Evolutionary conservation across 1,140 invertebrate species (phyloP).

Genomic region (Lucilia cuprina): DNA sequence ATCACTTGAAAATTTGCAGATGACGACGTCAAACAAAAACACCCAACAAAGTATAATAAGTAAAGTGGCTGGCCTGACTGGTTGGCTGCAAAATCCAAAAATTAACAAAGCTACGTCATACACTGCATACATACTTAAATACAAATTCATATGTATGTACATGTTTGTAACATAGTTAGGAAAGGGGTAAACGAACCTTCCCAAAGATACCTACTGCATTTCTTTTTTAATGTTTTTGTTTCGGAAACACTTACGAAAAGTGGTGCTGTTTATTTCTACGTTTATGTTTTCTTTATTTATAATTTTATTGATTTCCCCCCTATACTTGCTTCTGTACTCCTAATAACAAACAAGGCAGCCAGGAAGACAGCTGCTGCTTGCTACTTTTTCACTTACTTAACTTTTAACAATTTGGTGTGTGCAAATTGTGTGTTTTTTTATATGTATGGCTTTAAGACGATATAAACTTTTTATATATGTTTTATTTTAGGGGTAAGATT

Average conservation of each 20-base stretch:
- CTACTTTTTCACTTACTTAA: neutral
- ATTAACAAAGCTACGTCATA: neutral
- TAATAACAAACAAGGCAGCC: neutral
- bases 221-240: neutral
- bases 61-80: neutral
- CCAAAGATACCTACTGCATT: neutral
- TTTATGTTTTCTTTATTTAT: neutral
- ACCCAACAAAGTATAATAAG: neutral
- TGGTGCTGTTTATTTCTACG: neutral
- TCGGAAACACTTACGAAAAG: neutral
- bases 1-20: constrained; percentile 22
- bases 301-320: neutral
- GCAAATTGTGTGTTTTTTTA: constrained; percentile 8
- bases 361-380: neutral
- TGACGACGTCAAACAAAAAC: neutral
- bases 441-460: constrained; percentile 6
- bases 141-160: neutral
- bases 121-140: neutral
- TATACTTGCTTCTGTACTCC: neutral
- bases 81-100: neutral
- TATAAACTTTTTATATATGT: neutral
- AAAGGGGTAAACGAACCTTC: constrained; percentile 6
- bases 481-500: neutral
- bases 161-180: neutral
- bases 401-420: neutral